A percentile compares a stretch with the other conserved stretches of the same genome.
Evolutionary conservation across 2,797 vertebrate species (phyloP).

Genomic region (Sternotherus odoratus): DNA sequence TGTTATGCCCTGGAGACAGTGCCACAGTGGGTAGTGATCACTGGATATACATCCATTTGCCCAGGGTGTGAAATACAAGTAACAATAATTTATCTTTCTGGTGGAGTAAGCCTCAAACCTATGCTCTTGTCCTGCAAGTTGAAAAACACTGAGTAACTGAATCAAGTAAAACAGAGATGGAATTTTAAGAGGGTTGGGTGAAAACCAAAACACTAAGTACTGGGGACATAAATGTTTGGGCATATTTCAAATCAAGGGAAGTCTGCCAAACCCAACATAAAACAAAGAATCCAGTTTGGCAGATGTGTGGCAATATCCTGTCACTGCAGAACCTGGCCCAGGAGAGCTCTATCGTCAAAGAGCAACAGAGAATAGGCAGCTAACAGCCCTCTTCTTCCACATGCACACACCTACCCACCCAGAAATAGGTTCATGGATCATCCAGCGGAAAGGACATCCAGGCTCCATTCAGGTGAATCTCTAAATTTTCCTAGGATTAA

Average conservation of each 20-base stretch:
- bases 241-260: slow-evolving; percentile 17
- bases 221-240: background rate
- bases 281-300: slow-evolving; percentile 17
- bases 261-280: slow-evolving; percentile 5
- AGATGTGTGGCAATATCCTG: background rate
- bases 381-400: background rate
- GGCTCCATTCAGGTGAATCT: no score
- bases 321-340: slow-evolving; percentile 25
- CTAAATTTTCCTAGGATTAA: no score
- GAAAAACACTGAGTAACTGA: slow-evolving; percentile 8
- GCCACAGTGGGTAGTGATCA: background rate
- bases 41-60: background rate
- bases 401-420: background rate
- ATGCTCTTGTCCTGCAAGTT: no score
- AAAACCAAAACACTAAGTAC: background rate
- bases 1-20: background rate
- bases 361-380: background rate
- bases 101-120: background rate
- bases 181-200: background rate
- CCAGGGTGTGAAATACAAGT: background rate
- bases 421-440: background rate
- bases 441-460: background rate
- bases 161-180: fast-evolving
- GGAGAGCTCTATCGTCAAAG: slow-evolving; percentile 29
- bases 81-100: background rate